phyloP scores from a whole-genome alignment of 2,113 vertebrate genomes.

The Neogobius melanostomus region DNA sequence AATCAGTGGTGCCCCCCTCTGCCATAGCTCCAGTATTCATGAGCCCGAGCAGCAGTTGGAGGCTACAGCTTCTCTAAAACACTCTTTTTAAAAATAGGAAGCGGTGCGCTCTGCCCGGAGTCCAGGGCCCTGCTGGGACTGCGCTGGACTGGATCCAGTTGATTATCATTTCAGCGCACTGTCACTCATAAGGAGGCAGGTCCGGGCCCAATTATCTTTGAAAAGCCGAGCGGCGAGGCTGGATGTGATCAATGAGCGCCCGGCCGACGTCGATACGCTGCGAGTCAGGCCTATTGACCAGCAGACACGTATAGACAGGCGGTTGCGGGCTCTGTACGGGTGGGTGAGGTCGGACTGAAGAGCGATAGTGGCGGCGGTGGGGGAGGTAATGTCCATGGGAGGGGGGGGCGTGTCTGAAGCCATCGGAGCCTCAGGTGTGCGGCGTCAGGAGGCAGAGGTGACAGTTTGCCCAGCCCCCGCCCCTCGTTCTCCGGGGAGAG shows the following conservation, averaged over 20 bases:
- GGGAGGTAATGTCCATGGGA: neutral
- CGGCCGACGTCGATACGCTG: conserved; percentile 84
- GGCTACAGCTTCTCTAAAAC: conserved; percentile 41
- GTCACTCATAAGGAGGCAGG: conserved; percentile 72
- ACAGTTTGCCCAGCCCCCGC: conserved; percentile 74
- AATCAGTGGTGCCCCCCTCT: neutral
- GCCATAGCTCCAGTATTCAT: conserved; percentile 30
- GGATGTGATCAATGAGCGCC: conserved; percentile 89
- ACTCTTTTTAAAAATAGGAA: conserved; percentile 51
- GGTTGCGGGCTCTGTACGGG: conserved; percentile 87
- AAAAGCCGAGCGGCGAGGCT: conserved; percentile 81
- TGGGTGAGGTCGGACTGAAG: conserved; percentile 32
- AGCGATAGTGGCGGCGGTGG: neutral
- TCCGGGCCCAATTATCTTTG: conserved; percentile 87
- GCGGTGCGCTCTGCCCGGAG: conserved; percentile 44
- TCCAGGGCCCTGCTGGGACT: conserved; percentile 56
- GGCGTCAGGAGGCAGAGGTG: conserved; percentile 84
- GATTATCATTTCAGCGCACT: conserved; percentile 72
- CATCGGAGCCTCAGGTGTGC: conserved; percentile 87
- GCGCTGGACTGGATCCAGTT: conserved; percentile 65
- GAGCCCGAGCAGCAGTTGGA: conserved; percentile 34
- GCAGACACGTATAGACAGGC: conserved; percentile 83
- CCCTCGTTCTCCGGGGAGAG: conserved; percentile 74
- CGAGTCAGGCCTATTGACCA: conserved; percentile 87
- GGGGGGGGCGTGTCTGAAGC: conserved; percentile 37